Evolutionary conservation across 1,140 invertebrate species (phyloP).

Genomic region (Caerostris extrusa): DNA sequence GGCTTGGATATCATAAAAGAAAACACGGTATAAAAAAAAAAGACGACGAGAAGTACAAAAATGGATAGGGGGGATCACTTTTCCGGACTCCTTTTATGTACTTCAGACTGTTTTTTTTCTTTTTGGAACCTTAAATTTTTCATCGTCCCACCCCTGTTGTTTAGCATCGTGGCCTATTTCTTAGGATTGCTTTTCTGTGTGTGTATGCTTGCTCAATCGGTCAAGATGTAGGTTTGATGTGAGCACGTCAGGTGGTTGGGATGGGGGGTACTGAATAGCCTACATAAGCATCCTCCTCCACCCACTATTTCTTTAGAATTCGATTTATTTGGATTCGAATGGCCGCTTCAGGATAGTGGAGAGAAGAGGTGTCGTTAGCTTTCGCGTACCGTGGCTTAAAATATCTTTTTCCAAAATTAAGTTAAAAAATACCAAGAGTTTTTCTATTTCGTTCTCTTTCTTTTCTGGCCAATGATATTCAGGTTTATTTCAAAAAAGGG

Average conservation of each 20-base stretch:
- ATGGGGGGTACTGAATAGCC: neutral
- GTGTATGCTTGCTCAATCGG: constrained; percentile 7
- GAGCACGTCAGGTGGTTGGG: constrained; percentile 38
- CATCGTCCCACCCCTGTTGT: constrained; percentile 24
- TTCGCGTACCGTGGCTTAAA: neutral
- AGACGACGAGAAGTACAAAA: neutral
- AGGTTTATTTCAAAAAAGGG: neutral
- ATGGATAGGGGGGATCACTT: constrained; percentile 22
- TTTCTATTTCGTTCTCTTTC: neutral
- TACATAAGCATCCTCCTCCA: neutral
- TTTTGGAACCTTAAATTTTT: constrained; percentile 43
- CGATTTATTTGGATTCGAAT: constrained; percentile 7
- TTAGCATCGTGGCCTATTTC: constrained; percentile 20
- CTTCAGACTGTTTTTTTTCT: neutral
- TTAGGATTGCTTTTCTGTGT: constrained; percentile 9
- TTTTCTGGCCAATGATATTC: neutral
- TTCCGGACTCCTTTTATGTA: constrained; percentile 29
- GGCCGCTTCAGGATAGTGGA: neutral
- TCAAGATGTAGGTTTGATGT: constrained; percentile 28
- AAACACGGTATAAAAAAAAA: constrained; percentile 35
- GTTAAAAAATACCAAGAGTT: neutral
- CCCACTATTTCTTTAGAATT: neutral
- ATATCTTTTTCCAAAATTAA: neutral
- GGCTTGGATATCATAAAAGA: constrained; percentile 47
- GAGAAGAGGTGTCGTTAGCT: neutral